Evolutionary conservation across 2,888 invertebrate genomes (phyloP), one percentile per base, ranked within the genome.

Genomic region (Drosophila meridionalis): DNA sequence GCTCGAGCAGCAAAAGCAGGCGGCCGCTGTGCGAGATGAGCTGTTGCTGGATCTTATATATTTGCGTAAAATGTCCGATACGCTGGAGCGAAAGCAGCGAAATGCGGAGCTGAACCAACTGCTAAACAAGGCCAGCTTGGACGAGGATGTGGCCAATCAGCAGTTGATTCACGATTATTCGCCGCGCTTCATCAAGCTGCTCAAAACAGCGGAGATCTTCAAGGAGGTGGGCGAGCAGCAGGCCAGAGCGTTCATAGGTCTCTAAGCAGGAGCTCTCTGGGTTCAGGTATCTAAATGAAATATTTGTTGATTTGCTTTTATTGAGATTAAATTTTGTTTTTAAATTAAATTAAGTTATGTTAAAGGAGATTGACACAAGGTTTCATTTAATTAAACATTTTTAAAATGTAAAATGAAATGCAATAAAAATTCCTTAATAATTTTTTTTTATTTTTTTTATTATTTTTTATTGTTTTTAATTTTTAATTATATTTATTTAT

Each of bases 151-250:
- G 7, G 69, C 71, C 12, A 63, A 74, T 20, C 36, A 50, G 14
- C 59, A 64, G 5, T 3, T 66, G 2, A 45, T 71, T 11, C 66
- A 62, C 9, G 78, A 87, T 3, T 91, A 80, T 53, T 78, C 90
- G 12, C 79, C 80, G 0, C 72, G 86, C 2, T 92, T 84, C 55
- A 66, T 90, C 11, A 92, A 90, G 47, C 71, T 92, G 7, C 72
- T 92, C 0, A 92, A 90, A 53, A 82, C 92, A 0, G 82, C 89
- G 0, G 88, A 91, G 28, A 73, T 90, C 4, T 83, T 88, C 56
- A 83, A 80, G 65, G 87, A 84, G 40, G 58, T 68, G 8, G 81
- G 77, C 8, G 82, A 83, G 30, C 66, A 77, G 42, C 65, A 76
- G 42, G 74, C 76, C 12, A 79, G 59, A 61, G 59, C 69, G 7